These are phyloP conservation scores for Brienomyrus longianalis DNA, from an alignment of 2,113 vertebrate genomes.

Conservation along the genomic window DNA sequence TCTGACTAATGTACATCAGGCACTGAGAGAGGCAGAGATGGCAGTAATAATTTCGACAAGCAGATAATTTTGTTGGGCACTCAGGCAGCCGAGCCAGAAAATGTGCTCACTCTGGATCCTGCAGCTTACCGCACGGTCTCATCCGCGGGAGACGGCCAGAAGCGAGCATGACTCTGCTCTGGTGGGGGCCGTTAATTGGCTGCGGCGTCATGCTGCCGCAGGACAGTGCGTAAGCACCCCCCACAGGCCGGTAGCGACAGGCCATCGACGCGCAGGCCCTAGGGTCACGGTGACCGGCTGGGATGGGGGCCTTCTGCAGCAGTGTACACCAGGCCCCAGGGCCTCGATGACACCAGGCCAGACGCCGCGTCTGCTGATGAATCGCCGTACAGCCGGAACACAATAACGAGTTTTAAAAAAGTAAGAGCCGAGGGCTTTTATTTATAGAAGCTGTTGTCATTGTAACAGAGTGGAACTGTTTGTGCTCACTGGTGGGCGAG, in stretches of 20 bases:
- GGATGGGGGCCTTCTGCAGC: background rate
- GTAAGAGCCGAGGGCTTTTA: background rate
- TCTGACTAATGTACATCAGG: background rate
- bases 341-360: background rate
- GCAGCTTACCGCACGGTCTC: background rate
- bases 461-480: background rate
- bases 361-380: background rate
- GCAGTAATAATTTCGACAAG: background rate
- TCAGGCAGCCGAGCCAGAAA: background rate
- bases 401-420: background rate
- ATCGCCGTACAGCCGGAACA: background rate
- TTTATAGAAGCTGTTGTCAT: conserved; percentile 7
- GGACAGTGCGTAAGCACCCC: background rate
- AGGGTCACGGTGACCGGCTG: background rate
- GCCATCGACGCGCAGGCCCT: background rate
- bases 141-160: background rate
- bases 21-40: background rate
- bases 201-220: background rate
- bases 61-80: background rate
- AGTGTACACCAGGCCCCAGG: background rate
- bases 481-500: background rate
- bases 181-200: background rate
- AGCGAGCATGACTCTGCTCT: background rate
- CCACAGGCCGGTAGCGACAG: background rate
- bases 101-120: background rate